Percentiles rank a stretch among this genome's conserved stretches.
These are phyloP conservation scores for Diadophis punctatus DNA, from an alignment of 2,113 vertebrate genomes.

Conservation along the genomic window DNA sequence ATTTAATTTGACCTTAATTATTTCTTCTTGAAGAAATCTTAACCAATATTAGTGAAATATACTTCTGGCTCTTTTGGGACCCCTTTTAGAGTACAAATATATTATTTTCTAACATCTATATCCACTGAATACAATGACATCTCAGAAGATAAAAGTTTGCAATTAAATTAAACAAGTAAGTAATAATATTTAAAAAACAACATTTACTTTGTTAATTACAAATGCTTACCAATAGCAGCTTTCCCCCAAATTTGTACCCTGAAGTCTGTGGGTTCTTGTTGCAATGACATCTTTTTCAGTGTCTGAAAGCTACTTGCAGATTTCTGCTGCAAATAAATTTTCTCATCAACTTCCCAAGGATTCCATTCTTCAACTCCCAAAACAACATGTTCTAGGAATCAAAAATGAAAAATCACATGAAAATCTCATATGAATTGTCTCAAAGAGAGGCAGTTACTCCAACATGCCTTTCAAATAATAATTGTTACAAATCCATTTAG, in stretches of 20 bases:
- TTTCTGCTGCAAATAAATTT: conserved; percentile 72
- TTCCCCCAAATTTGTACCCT: conserved; percentile 94
- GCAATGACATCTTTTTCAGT: conserved; percentile 68
- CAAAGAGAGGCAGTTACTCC: not conserved
- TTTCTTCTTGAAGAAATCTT: not conserved
- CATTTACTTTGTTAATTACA: not conserved
- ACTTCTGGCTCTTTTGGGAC: not conserved
- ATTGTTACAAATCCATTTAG: not conserved
- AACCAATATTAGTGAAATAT: not conserved
- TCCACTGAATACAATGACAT: not conserved
- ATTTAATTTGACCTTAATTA: not conserved
- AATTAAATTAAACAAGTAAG: not conserved
- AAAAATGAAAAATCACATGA: conserved; percentile 24
- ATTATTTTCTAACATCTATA: not conserved
- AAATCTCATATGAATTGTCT: not conserved
- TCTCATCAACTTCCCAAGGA: conserved; percentile 91
- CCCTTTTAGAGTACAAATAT: not conserved
- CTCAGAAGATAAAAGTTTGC: not conserved
- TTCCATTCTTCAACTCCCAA: conserved; percentile 83
- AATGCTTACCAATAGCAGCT: conserved; percentile 88
- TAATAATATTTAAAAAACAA: not conserved
- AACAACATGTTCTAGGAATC: conserved; percentile 52
- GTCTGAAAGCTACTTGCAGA: conserved; percentile 74
- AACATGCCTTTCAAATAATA: not conserved
- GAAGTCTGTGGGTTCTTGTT: conserved; percentile 70